Evolutionary conservation across 2,113 vertebrate genomes (phyloP).

Genomic region (Synchiropus splendidus): DNA sequence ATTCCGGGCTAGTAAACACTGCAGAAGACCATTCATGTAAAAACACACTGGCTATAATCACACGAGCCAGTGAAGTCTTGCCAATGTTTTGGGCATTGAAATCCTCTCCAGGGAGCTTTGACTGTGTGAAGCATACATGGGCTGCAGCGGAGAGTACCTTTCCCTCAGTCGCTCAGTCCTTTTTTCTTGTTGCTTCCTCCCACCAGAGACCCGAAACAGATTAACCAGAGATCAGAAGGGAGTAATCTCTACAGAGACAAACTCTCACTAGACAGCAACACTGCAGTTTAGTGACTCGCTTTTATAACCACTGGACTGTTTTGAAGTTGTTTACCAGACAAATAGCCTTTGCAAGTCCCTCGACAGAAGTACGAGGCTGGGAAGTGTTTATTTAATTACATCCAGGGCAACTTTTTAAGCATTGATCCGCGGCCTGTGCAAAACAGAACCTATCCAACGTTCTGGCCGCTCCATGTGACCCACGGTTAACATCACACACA

Average conservation of each 20-base stretch:
- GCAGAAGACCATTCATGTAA: conserved; percentile 12
- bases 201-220: conserved; percentile 37
- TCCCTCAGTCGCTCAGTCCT: conserved; percentile 27
- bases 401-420: too few relatives aligned
- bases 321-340: too few relatives aligned
- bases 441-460: too few relatives aligned
- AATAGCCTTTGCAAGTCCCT: too few relatives aligned
- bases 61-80: conserved; percentile 29
- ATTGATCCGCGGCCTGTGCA: too few relatives aligned
- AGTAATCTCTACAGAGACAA: conserved; percentile 29
- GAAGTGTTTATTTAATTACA: too few relatives aligned
- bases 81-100: conserved; percentile 35
- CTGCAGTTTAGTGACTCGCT: background rate
- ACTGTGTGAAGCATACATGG: conserved; percentile 29
- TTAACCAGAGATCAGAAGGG: conserved; percentile 46
- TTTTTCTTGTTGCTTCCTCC: conserved; percentile 40
- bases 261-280: conserved; percentile 28
- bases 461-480: too few relatives aligned
- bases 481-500: too few relatives aligned
- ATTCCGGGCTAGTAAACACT: conserved; percentile 30
- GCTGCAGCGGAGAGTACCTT: conserved; percentile 39
- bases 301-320: too few relatives aligned
- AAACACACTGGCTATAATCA: conserved; percentile 33
- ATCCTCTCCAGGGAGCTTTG: conserved; percentile 23
- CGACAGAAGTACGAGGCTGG: too few relatives aligned